These are phyloP conservation scores for Itoplectis maculator DNA, from an alignment of 2,888 invertebrate genomes.

Conservation along the genomic window DNA sequence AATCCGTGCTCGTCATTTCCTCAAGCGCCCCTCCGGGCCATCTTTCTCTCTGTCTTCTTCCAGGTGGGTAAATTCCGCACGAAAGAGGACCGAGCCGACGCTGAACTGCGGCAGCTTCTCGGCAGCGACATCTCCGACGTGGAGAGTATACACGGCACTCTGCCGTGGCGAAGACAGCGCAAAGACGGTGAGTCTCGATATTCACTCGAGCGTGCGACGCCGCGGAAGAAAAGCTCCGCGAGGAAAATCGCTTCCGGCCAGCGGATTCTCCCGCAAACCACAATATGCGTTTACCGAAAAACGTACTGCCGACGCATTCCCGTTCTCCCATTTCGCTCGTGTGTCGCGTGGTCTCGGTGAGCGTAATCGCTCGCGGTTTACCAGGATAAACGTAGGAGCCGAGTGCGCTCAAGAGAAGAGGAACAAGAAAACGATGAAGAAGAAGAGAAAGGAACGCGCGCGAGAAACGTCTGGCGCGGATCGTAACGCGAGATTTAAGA, in stretches of 20 bases:
- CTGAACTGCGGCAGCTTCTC: slow-evolving; percentile 90
- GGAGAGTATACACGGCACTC: slow-evolving; percentile 87
- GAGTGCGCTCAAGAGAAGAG: background rate
- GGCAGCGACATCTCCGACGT: slow-evolving; percentile 89
- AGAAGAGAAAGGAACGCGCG: background rate
- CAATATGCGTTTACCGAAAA: background rate
- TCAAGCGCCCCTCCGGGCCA: background rate
- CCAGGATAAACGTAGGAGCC: slow-evolving; percentile 22
- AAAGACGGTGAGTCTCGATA: slow-evolving; percentile 84
- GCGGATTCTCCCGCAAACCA: background rate
- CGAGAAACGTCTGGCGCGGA: background rate
- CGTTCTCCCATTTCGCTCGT: background rate
- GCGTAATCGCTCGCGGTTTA: slow-evolving; percentile 4
- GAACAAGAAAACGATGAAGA: background rate
- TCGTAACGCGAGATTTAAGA: slow-evolving; percentile 49
- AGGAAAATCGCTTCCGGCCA: slow-evolving; percentile 21
- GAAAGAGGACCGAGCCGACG: slow-evolving; percentile 92
- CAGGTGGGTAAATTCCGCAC: slow-evolving; percentile 92
- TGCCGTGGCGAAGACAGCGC: slow-evolving; percentile 87
- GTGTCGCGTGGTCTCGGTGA: slow-evolving; percentile 3
- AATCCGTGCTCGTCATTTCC: slow-evolving; percentile 61
- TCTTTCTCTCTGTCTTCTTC: slow-evolving; percentile 70
- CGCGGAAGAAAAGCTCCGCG: slow-evolving; percentile 8
- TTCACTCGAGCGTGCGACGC: slow-evolving; percentile 51
- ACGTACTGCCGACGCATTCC: background rate